Base-by-base conservation (phyloP, 2,888 invertebrate species). In the Germaria angustata region DNA sequence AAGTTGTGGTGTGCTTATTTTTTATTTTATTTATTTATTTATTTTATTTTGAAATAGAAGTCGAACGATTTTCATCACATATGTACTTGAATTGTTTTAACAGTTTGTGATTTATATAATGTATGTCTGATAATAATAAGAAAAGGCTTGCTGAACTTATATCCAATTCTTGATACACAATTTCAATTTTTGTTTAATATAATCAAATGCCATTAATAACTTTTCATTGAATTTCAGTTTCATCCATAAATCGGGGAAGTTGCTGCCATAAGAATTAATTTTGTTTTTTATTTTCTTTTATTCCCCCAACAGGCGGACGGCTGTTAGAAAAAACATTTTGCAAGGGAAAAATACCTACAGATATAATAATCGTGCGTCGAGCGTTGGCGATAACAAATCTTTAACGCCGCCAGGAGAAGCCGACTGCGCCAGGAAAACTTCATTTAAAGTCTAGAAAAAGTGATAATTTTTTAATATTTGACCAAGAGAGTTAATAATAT, bases 201-300 rank as follows among this genome's bases (percentile, higher is more conserved):
- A 20, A 53, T 8, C 11, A 22, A 20, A 11, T 39, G n/a, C 8
- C 15, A 34, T 65, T 68, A 59, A 55, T 49, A 1, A 55, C 22
- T 57, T 69, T 57, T 49, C 61, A 66, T 73, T 53, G 8, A 34
- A 46, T 68, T 73, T 66, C 80, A 78, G 69, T 78, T 41, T 28
- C 44, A 63, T 63, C 39, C 79, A 59, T 44, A 57, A 46, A 34
- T 17, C 11, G 61, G 80, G 51, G 53, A 44, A 63, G 11, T 73
- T 66, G 17, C 44, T 34, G 39, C 28, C 53, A 51, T 59, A 72
- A 66, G 72, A 68, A 79, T 72, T 80, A 80, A 80, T 73, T 53
- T 41, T 66, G 2, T 61, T 41, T 80, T 66, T 73, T 79, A 24
- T 66, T 79, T 66, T 72, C 53, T 79, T 73, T 63, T 71, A 55